Base-by-base conservation (phyloP, 2,797 vertebrate species). In the Rhadinocentrus ornatus region DNA sequence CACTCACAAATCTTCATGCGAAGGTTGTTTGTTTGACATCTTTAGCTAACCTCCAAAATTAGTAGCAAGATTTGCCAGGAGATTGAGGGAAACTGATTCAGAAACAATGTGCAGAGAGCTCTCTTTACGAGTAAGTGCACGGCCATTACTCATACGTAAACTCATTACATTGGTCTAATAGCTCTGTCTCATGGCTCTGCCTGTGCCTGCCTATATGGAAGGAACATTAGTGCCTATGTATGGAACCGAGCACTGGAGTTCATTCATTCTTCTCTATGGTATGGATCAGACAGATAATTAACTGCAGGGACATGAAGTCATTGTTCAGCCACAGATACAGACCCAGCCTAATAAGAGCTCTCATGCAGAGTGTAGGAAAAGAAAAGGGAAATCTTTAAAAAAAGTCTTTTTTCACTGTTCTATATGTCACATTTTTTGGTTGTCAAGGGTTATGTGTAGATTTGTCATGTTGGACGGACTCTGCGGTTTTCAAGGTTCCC, bases 281-380 rank as follows among this genome's bases (percentile, higher is more conserved):
- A 92, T 93, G 83, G 91, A 93, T 93, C 90, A 89, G 89, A 82
- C 89, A 92, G 88, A 93, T 94, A 93, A 94, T 94, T 93, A 93
- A 93, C 90, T 92, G 81, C 82, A 85, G 83, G 75, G 88, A 91
- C 88, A 84, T 90, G 80, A 82, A 85, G 90, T 92, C 89, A 91
- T 93, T 89, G 92, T 91, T 93, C 90, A 92, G 89, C 75, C 73
- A 53, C 83, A 92, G 91, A 93, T 90, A 90, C 86, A 83, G 85
- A 55, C 67, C 59, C 26, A 44, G 68, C 84, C 85, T 89, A 90
- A 91, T 91, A 87, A 85, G 84, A 84, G 75, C 66, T 81, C 65
- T 70, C 3, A 24, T 60, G 48, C 61, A 80, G 26, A 77, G 66
- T 82, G 76, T 72, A 39, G 71, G 70, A 0, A 60, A 81, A 78